Percentiles rank a stretch among this genome's conserved stretches.
Evolutionary conservation across 2,888 invertebrate species (phyloP).

Genomic region (Unio pictorum): DNA sequence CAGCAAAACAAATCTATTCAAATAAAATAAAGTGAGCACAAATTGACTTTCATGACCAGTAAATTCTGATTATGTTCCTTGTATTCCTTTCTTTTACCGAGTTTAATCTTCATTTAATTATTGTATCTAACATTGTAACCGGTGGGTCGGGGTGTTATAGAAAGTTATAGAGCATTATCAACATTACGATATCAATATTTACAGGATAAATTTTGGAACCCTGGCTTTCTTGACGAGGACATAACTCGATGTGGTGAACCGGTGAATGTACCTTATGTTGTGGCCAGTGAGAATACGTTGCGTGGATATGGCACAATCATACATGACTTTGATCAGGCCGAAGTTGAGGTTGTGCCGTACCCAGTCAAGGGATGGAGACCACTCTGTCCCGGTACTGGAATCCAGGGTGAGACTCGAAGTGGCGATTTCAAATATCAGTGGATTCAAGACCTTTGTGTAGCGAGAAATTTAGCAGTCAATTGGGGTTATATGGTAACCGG

Average conservation of each 20-base stretch:
- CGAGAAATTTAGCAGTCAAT: constrained; percentile 27
- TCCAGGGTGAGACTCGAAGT: constrained; percentile 19
- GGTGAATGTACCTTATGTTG: constrained; percentile 12
- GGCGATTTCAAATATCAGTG: constrained; percentile 31
- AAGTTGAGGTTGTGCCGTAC: constrained; percentile 26
- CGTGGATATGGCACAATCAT: constrained; percentile 22
- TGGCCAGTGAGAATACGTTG: constrained; percentile 13
- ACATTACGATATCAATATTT: no score
- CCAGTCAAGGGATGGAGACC: constrained; percentile 17
- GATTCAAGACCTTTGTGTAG: constrained; percentile 25
- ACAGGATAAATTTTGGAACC: no score
- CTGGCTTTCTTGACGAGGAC: no score
- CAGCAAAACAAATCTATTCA: no score
- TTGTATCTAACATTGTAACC: no score
- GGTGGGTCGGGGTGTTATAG: no score
- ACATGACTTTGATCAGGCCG: constrained; percentile 16
- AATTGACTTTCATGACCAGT: no score
- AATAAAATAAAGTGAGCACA: no score
- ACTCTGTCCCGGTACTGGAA: constrained; percentile 28
- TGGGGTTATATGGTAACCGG: constrained; percentile 22
- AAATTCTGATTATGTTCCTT: no score
- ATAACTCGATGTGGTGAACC: constrained; percentile 9
- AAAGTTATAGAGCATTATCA: no score
- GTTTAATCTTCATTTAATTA: no score
- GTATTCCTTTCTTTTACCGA: no score